These are phyloP conservation scores for Phenganax stokvisi DNA, from an alignment of 92 coral and sea anemone genomes.

Conservation along the genomic window DNA sequence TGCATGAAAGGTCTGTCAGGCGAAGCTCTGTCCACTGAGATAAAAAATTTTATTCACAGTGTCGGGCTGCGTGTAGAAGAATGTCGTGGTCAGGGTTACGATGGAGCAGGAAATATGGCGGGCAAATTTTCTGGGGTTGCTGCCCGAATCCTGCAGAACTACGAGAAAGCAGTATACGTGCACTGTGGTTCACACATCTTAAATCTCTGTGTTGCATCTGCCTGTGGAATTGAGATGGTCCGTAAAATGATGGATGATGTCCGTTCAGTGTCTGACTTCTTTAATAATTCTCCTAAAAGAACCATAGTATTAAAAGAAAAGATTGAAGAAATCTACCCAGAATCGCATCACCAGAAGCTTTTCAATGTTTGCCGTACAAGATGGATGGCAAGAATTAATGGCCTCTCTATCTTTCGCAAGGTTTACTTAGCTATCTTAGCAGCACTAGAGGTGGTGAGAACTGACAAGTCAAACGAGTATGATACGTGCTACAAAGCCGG, in stretches of 20 bases:
- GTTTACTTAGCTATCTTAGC: conserved; percentile 37
- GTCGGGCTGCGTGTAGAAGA: conserved; percentile 26
- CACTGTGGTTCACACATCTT: conserved; percentile 36
- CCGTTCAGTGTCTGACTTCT: conserved; percentile 39
- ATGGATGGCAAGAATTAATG: conserved; percentile 40
- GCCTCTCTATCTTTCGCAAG: conserved; percentile 38
- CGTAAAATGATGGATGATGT: conserved; percentile 38
- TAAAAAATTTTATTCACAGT: conserved; percentile 24
- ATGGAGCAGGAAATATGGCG: conserved; percentile 42
- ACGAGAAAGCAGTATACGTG: conserved; percentile 36
- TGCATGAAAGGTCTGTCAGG: conserved; percentile 33
- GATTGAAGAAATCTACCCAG: conserved; percentile 33
- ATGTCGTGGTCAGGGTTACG: conserved; percentile 48
- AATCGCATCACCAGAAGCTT: conserved; percentile 35
- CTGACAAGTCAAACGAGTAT: conserved; percentile 26
- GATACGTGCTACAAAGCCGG: conserved; percentile 37
- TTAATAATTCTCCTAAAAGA: conserved; percentile 37
- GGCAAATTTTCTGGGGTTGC: conserved; percentile 46
- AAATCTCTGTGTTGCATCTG: conserved; percentile 40
- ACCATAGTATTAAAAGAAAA: conserved; percentile 21
- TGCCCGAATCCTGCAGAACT: conserved; percentile 26
- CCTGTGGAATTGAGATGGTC: conserved; percentile 34
- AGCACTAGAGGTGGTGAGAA: conserved; percentile 31
- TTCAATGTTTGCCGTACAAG: conserved; percentile 41
- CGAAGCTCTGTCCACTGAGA: conserved; percentile 22